phyloP scores from a whole-genome alignment of 1,140 invertebrate species.

The Chrysoperla carnea region DNA sequence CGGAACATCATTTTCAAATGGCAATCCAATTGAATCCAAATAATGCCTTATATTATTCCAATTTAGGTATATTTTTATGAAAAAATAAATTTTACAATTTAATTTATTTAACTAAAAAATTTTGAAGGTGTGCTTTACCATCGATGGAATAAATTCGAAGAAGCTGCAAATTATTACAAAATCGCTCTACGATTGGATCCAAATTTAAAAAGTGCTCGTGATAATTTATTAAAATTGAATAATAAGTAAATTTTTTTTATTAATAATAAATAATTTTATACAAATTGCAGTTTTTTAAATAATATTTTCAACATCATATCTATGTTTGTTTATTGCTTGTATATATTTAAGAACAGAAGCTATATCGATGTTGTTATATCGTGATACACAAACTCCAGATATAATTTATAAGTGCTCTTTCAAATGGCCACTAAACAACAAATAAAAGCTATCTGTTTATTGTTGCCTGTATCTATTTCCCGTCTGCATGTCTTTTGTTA shows the following conservation, averaged over 20 bases:
- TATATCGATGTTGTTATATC: too few species aligned
- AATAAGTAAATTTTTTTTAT: background rate
- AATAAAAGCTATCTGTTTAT: too few species aligned
- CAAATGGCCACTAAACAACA: too few species aligned
- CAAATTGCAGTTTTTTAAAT: too few species aligned
- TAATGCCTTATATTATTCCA: constrained; percentile 59
- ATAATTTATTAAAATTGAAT: constrained; percentile 39
- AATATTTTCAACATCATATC: too few species aligned
- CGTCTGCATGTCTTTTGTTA: too few species aligned
- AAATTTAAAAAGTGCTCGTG: constrained; percentile 36
- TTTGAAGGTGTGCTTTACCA: constrained; percentile 80
- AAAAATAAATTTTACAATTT: background rate
- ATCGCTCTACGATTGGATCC: constrained; percentile 58
- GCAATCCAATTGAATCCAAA: constrained; percentile 52
- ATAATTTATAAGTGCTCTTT: too few species aligned
- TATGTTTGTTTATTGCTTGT: too few species aligned
- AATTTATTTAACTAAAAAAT: constrained; percentile 3
- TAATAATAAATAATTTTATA: background rate
- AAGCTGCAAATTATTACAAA: constrained; percentile 57
- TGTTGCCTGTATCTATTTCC: too few species aligned
- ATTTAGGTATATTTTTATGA: constrained; percentile 49
- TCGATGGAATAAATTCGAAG: constrained; percentile 64
- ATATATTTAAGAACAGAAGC: too few species aligned
- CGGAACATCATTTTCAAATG: constrained; percentile 61
- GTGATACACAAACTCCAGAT: too few species aligned